These are phyloP conservation scores for Lates japonicus DNA, from an alignment of 2,797 vertebrate species.

Conservation along the genomic window DNA sequence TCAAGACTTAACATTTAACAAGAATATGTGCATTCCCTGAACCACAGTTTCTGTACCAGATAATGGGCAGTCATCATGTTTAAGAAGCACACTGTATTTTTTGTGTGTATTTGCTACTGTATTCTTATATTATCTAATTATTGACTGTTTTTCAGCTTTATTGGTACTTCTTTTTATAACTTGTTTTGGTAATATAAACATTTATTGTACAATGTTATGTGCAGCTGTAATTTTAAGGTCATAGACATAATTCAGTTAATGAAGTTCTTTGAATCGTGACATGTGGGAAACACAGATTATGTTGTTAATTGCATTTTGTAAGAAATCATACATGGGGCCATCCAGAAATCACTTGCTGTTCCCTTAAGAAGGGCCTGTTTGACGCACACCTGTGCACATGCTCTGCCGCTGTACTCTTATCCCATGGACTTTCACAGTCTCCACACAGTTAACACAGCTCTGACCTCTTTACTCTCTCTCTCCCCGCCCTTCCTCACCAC, in stretches of 20 bases:
- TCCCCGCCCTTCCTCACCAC: constrained; percentile 7
- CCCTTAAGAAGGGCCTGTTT: constrained; percentile 36
- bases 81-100: not conserved
- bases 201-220: not conserved
- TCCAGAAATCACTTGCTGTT: not conserved
- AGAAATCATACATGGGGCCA: not conserved
- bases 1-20: not conserved
- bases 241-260: not conserved
- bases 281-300: not conserved
- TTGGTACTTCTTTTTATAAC: not conserved
- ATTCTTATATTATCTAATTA: not conserved
- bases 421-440: constrained; percentile 32
- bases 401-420: constrained; percentile 31
- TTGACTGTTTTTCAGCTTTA: constrained; percentile 1
- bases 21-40: not conserved
- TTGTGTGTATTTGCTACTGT: not conserved
- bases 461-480: constrained; percentile 29
- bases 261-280: not conserved
- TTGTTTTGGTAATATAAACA: not conserved
- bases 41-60: no score
- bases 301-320: not conserved
- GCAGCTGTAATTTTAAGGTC: not conserved
- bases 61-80: no score
- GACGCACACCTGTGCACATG: constrained; percentile 29
- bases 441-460: constrained; percentile 27